Evolutionary conservation across 2,113 vertebrate genomes (phyloP).

Genomic region (Prietella phreatophila): DNA sequence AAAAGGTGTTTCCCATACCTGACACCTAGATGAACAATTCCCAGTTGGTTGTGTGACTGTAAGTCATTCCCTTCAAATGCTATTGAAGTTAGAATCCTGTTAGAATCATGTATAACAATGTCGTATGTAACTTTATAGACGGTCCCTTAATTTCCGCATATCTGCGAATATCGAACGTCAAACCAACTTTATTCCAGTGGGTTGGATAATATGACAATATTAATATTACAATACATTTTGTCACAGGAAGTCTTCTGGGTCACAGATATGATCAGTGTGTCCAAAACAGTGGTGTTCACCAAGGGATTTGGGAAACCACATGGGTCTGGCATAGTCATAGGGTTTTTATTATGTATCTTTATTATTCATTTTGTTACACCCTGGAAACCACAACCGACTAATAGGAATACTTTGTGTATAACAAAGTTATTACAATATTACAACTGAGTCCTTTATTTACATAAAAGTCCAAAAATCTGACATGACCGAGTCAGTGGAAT

Average conservation of each 20-base stretch:
- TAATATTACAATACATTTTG: background rate
- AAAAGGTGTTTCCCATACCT: too few relatives aligned
- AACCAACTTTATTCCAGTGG: too few relatives aligned
- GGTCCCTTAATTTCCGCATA: too few relatives aligned
- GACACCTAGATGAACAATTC: too few relatives aligned
- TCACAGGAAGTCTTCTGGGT: background rate
- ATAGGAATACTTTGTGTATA: background rate
- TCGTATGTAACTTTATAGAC: too few relatives aligned
- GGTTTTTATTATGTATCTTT: background rate
- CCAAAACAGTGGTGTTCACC: background rate
- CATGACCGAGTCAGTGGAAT: background rate
- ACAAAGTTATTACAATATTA: background rate
- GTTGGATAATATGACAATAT: background rate
- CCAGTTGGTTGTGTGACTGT: too few relatives aligned
- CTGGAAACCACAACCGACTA: background rate
- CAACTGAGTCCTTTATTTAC: background rate
- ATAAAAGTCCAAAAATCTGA: background rate
- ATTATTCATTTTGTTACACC: background rate
- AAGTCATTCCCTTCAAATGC: too few relatives aligned
- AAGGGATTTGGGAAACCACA: background rate
- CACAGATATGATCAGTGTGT: background rate
- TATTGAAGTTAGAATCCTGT: too few relatives aligned
- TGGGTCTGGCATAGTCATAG: background rate
- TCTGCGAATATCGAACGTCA: too few relatives aligned
- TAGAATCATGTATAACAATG: too few relatives aligned